Conservation (phyloP, 2,797 vertebrate genomes). For the Pangasius djambal region DNA sequence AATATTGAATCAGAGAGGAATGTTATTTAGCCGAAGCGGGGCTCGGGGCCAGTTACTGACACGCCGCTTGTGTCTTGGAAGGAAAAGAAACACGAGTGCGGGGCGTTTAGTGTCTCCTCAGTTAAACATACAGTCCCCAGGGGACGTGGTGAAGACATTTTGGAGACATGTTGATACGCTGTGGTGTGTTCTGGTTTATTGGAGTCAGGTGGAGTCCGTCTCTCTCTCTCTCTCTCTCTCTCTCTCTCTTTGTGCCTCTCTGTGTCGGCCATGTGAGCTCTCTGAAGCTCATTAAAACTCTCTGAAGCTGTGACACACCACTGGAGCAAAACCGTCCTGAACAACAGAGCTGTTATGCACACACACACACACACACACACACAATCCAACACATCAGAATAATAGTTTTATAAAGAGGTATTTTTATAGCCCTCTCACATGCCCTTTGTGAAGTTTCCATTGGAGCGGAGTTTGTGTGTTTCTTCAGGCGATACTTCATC, state of each 20-base stretch:
- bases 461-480: constrained; percentile 13
- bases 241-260: constrained; percentile 43
- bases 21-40: constrained; percentile 54
- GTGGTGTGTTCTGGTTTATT: constrained; percentile 56
- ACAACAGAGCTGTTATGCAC: constrained; percentile 35
- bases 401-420: constrained; percentile 29
- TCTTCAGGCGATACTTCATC: constrained; percentile 42
- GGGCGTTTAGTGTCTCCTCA: constrained; percentile 30
- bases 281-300: constrained; percentile 49
- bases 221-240: constrained; percentile 35
- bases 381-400: neutral
- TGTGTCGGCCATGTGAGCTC: constrained; percentile 43
- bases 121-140: constrained; percentile 25
- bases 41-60: constrained; percentile 25
- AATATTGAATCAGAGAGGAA: constrained; percentile 54
- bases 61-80: constrained; percentile 40
- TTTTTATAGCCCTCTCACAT: constrained; percentile 13
- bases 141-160: constrained; percentile 37
- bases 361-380: constrained; percentile 13
- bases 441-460: constrained; percentile 17
- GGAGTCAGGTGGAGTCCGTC: constrained; percentile 65
- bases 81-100: constrained; percentile 29
- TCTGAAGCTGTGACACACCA: constrained; percentile 42
- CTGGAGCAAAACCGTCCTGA: constrained; percentile 36
- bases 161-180: constrained; percentile 44